phyloP scores from a whole-genome alignment of 1,140 invertebrate genomes.

The Penaeus vannamei region DNA sequence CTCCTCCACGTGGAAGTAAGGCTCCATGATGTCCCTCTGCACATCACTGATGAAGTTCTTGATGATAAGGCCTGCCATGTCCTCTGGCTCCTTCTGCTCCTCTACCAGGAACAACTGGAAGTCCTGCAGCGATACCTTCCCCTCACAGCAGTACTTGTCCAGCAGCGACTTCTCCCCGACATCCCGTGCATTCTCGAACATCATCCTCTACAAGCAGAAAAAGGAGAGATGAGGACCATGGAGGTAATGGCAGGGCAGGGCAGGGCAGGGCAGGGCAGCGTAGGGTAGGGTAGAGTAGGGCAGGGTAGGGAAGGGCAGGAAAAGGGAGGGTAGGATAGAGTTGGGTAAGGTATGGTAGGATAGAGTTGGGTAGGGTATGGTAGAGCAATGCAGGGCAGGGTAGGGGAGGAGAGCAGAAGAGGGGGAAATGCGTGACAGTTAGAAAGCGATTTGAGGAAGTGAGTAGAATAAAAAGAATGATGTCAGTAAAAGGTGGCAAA shows the following conservation, averaged over 20 bases:
- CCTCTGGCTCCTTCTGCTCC: conserved; percentile 84
- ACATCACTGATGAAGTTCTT: conserved; percentile 83
- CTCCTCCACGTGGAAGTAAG: conserved; percentile 84
- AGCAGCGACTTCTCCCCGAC: not conserved
- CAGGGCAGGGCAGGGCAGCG: too few species aligned
- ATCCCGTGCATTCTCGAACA: not conserved
- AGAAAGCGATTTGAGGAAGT: too few species aligned
- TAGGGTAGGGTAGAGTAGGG: too few species aligned
- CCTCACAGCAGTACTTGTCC: conserved; percentile 78
- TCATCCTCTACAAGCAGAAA: conserved; percentile 1
- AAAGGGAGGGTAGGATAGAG: too few species aligned
- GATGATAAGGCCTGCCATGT: conserved; percentile 75
- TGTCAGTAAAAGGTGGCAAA: not conserved
- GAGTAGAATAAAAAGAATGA: not conserved
- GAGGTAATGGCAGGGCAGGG: not conserved
- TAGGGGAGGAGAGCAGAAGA: too few species aligned
- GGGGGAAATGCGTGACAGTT: too few species aligned
- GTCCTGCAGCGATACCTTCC: conserved; percentile 81
- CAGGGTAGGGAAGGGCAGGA: too few species aligned
- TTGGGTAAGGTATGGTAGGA: too few species aligned
- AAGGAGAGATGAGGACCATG: not conserved
- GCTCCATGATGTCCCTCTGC: conserved; percentile 84
- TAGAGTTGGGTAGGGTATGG: too few species aligned
- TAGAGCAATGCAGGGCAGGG: too few species aligned
- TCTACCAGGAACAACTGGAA: conserved; percentile 84